phyloP scores from a whole-genome alignment of 2,888 invertebrate species.

The Caenorhabditis imperialis region DNA sequence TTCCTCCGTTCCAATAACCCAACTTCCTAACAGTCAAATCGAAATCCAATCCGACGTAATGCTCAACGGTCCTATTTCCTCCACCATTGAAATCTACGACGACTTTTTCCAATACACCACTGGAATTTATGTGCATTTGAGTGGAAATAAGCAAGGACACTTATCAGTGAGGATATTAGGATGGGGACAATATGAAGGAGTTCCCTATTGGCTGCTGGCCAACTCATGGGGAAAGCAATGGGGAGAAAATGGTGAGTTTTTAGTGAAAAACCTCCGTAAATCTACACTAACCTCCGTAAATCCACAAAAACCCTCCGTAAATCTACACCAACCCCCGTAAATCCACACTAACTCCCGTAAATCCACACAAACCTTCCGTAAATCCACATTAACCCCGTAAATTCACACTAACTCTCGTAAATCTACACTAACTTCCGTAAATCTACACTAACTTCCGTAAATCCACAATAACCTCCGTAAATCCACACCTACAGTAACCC shows the following conservation, averaged over 20 bases:
- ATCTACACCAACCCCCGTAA: too few relatives aligned
- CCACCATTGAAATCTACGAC: constrained; percentile 88
- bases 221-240: constrained; percentile 94
- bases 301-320: too few relatives aligned
- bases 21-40: constrained; percentile 1
- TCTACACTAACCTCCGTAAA: neutral
- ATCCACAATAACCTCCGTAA: too few relatives aligned
- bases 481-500: too few relatives aligned
- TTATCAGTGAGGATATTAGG: constrained; percentile 90
- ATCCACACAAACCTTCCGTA: too few relatives aligned
- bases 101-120: constrained; percentile 89
- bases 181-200: constrained; percentile 85
- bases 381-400: too few relatives aligned
- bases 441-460: too few relatives aligned
- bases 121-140: constrained; percentile 80
- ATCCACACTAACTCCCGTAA: too few relatives aligned
- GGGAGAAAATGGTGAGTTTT: constrained; percentile 83
- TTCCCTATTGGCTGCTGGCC: constrained; percentile 89
- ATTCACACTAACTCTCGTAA: too few relatives aligned
- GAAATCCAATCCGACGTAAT: constrained; percentile 85
- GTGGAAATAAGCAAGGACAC: constrained; percentile 84
- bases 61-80: constrained; percentile 88
- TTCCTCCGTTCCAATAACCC: too few relatives aligned
- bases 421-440: too few relatives aligned
- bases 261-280: neutral